Conservation (phyloP, 2,113 vertebrate genomes). For the Larimichthys polyactis region DNA sequence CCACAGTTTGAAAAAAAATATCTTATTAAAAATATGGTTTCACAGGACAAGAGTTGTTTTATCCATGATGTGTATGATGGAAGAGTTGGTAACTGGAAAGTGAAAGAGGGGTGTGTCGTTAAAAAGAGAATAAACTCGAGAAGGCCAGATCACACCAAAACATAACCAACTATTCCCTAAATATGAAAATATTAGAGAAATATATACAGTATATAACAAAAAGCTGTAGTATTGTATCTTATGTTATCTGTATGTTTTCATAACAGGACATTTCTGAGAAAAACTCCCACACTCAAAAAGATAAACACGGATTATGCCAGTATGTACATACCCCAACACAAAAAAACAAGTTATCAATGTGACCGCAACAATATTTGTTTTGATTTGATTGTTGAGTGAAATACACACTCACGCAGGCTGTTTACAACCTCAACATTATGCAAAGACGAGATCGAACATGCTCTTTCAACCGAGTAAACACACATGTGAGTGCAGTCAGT, state of each 20-base stretch:
- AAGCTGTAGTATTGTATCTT: neutral
- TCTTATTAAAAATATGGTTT: neutral
- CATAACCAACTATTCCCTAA: neutral
- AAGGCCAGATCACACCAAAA: neutral
- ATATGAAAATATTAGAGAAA: neutral
- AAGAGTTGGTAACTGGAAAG: neutral
- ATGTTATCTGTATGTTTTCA: neutral
- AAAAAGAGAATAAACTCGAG: neutral
- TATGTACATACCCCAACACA: neutral
- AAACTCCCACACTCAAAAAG: neutral
- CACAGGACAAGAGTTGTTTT: neutral
- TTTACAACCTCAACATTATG: constrained; percentile 8
- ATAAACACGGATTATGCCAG: neutral
- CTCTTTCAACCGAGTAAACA: constrained; percentile 41
- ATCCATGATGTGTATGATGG: neutral
- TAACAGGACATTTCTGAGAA: neutral
- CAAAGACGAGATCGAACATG: neutral
- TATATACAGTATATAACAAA: neutral
- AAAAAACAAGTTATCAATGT: neutral
- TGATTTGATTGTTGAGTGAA: constrained; percentile 12
- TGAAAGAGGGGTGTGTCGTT: neutral
- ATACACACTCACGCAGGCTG: neutral
- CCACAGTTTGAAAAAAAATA: neutral
- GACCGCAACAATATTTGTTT: neutral
- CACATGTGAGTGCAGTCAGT: constrained; percentile 29